These are phyloP conservation scores for Parnassius glacialis DNA, from an alignment of 2,888 invertebrate species.

Conservation along the genomic window DNA sequence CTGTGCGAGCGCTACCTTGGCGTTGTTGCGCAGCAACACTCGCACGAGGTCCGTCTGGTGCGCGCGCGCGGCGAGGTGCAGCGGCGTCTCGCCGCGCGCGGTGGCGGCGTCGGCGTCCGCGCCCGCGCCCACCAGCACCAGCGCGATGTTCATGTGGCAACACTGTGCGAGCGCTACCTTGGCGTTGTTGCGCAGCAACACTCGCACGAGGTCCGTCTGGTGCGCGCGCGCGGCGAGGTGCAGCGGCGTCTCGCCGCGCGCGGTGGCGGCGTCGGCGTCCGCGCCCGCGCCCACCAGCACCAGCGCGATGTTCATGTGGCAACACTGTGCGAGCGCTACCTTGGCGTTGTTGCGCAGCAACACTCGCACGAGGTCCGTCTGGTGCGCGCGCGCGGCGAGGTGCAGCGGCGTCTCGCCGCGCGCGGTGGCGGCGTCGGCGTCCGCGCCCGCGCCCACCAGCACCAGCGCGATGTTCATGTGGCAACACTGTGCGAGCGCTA, in stretches of 20 bases:
- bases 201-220: constrained; percentile 98
- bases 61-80: constrained; percentile 97
- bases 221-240: constrained; percentile 98
- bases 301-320: constrained; percentile 99
- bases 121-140: constrained; percentile 94
- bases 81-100: constrained; percentile 96
- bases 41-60: constrained; percentile 99
- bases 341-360: constrained; percentile 95
- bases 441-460: constrained; percentile 94
- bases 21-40: constrained; percentile 95
- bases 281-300: constrained; percentile 95
- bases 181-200: constrained; percentile 95
- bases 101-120: constrained; percentile 97
- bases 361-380: constrained; percentile 97
- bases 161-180: too few relatives aligned
- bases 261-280: constrained; percentile 95
- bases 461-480: constrained; percentile 99
- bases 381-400: constrained; percentile 97
- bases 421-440: constrained; percentile 96
- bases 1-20: too few relatives aligned
- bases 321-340: too few relatives aligned
- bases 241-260: constrained; percentile 97
- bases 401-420: constrained; percentile 98
- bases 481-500: too few relatives aligned
- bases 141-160: constrained; percentile 99